These are phyloP conservation scores for Paracentrotus lividus DNA, from an alignment of 53 echinoderm and acorn worm species.

Conservation along the genomic window DNA sequence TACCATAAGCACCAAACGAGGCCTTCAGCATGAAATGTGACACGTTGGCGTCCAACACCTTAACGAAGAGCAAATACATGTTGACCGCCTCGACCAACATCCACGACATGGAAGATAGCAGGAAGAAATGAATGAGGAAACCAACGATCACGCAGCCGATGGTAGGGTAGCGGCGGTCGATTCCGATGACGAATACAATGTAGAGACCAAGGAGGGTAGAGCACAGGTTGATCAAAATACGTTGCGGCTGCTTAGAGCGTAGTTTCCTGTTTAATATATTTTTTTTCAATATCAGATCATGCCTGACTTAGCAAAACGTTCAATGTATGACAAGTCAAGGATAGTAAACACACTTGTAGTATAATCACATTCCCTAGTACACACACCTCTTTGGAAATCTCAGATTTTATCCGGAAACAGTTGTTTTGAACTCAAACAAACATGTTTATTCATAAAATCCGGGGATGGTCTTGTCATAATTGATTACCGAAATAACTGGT, in stretches of 20 bases:
- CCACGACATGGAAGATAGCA: conserved; percentile 80
- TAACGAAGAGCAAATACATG: conserved; percentile 83
- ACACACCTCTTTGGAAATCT: no score
- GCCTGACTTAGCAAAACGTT: no score
- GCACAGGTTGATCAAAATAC: conserved; percentile 75
- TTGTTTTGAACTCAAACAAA: no score
- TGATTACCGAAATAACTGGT: no score
- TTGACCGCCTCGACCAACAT: conserved; percentile 84
- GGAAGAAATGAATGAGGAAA: conserved; percentile 82
- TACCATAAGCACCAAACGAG: conserved; percentile 76
- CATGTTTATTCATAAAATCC: no score
- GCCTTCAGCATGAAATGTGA: conserved; percentile 74
- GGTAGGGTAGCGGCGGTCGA: conserved; percentile 51
- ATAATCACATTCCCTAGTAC: no score
- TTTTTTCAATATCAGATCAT: no score
- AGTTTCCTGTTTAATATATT: conserved; percentile 65
- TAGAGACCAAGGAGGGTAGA: conserved; percentile 78
- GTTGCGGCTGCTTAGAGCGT: conserved; percentile 65
- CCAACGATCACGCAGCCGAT: conserved; percentile 78
- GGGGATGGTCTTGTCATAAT: no score
- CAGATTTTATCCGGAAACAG: no score
- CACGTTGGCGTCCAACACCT: conserved; percentile 71
- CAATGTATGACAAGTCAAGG: no score
- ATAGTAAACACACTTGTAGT: no score
- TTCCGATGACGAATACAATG: conserved; percentile 76